Conservation (phyloP, 92 coral and sea anemone species). For the Porites evermanni region DNA sequence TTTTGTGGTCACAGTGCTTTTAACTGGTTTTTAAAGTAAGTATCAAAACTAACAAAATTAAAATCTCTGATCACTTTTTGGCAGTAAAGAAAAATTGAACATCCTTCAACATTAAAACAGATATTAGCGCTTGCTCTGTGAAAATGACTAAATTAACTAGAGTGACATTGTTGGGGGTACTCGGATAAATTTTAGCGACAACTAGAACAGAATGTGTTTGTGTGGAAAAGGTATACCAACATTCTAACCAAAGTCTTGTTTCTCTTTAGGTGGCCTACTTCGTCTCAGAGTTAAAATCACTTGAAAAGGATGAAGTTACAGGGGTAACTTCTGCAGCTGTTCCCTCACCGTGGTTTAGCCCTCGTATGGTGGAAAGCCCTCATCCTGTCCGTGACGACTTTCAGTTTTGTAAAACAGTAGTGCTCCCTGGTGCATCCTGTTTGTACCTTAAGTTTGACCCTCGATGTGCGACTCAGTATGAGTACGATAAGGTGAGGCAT, state of each 20-base stretch:
- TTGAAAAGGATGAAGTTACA: conserved; percentile 22
- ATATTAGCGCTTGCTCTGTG: no score
- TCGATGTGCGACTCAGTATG: conserved; percentile 95
- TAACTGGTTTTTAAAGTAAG: no score
- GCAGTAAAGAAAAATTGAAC: no score
- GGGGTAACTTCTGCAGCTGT: conserved; percentile 45
- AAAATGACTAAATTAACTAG: no score
- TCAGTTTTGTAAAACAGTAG: conserved; percentile 74
- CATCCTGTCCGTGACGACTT: conserved; percentile 94
- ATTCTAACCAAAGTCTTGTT: neutral
- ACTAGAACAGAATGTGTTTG: neutral
- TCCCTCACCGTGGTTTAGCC: conserved; percentile 83
- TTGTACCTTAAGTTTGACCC: conserved; percentile 88
- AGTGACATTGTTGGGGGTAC: no score
- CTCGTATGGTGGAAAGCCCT: conserved; percentile 83
- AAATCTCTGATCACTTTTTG: no score
- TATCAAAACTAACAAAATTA: no score
- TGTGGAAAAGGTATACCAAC: neutral
- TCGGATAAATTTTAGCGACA: neutral
- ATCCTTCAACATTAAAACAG: no score
- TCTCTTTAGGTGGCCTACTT: conserved; percentile 70
- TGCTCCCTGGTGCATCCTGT: conserved; percentile 77
- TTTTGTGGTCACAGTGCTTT: no score
- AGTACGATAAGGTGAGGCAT: conserved; percentile 89
- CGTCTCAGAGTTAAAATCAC: conserved; percentile 60